A percentile compares a stretch with the other conserved stretches of the same genome.
phyloP scores from a whole-genome alignment of 2,888 invertebrate species.

The Isoperla grammatica region DNA sequence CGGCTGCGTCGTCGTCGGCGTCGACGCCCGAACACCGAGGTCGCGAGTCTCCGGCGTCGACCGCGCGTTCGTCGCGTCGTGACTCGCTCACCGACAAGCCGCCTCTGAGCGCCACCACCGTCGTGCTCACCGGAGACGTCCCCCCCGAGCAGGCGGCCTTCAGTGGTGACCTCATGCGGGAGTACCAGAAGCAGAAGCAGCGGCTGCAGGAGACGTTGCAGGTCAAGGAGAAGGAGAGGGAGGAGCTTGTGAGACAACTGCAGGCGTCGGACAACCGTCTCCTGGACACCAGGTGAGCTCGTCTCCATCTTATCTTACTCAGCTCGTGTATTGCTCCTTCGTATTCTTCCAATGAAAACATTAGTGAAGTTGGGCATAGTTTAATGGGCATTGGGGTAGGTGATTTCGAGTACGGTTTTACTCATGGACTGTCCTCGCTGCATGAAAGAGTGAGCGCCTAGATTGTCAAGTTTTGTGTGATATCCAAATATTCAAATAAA shows the following conservation, averaged over 20 bases:
- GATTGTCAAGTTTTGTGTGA: no score
- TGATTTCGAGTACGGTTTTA: no score
- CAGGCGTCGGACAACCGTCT: constrained; percentile 46
- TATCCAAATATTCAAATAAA: no score
- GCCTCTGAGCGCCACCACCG: constrained; percentile 35
- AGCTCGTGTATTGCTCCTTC: no score
- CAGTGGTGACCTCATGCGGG: constrained; percentile 67
- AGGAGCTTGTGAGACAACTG: constrained; percentile 49
- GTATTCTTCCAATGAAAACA: no score
- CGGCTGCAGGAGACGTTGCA: constrained; percentile 54
- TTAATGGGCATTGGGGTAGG: no score
- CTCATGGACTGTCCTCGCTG: no score
- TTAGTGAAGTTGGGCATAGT: no score
- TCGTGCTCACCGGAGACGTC: constrained; percentile 33
- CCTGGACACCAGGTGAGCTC: constrained; percentile 47
- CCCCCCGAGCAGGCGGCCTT: constrained; percentile 46
- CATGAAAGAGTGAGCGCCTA: no score
- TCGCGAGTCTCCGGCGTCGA: constrained; percentile 62
- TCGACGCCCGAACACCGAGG: constrained; percentile 65
- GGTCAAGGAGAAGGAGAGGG: constrained; percentile 49
- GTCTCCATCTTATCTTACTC: no score
- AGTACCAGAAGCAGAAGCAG: constrained; percentile 74
- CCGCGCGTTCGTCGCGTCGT: constrained; percentile 62
- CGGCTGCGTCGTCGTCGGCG: constrained; percentile 44
- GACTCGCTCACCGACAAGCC: constrained; percentile 57